Conservation (phyloP, 2,888 invertebrate species). For the Cephus nigrinus region DNA sequence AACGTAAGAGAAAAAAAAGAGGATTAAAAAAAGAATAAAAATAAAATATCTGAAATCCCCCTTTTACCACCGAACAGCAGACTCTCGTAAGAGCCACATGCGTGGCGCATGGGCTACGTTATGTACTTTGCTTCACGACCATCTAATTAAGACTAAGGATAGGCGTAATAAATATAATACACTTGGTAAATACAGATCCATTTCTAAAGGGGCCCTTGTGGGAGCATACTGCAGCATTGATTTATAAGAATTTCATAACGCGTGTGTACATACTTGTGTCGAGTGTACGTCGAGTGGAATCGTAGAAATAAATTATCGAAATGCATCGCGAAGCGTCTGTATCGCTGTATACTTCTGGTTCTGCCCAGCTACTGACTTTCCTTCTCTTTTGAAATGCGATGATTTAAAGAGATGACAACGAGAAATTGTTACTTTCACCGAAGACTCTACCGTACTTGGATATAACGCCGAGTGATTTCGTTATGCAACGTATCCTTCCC, state of each 20-base stretch:
- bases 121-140: not conserved
- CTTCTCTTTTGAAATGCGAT: not conserved
- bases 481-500: conserved; percentile 20
- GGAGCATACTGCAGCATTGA: not conserved
- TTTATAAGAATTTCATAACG: not conserved
- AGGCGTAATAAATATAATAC: not conserved
- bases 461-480: not conserved
- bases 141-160: not conserved
- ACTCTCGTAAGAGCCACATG: not conserved
- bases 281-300: not conserved
- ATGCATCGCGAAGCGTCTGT: not conserved
- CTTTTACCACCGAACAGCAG: conserved; percentile 21
- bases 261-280: not conserved
- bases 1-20: not conserved
- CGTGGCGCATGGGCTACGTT: not conserved
- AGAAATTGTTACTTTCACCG: not conserved
- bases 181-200: not conserved
- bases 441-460: not conserved
- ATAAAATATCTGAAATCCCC: not conserved
- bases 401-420: not conserved
- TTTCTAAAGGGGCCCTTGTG: not conserved
- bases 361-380: not conserved
- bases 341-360: not conserved
- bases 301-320: not conserved
- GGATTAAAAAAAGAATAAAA: too few relatives aligned